Evolutionary conservation across 92 coral and sea anemone species (phyloP), one percentile per base, ranked within the genome.

Genomic region (Heliopora coerulea): DNA sequence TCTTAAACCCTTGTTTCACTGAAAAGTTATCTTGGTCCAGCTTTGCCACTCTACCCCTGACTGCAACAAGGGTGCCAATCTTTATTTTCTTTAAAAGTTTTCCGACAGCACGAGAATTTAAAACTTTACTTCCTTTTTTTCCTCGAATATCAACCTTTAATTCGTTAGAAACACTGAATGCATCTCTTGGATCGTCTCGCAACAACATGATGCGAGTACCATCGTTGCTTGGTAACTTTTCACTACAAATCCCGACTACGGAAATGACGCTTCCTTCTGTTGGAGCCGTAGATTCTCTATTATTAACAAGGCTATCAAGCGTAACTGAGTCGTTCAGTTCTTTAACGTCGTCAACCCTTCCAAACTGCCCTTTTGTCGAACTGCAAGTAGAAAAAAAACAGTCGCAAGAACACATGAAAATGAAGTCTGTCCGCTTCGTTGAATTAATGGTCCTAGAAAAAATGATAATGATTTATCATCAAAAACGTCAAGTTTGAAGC

Each of bases 21-120:
- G 82, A 63, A 12, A 32, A 15, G 29, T 68, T 65, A 12, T 21
- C 59, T 28, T 83, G 31, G 27, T 86, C 84, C 3, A 75, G 35
- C 21, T 31, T 44, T 30, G 83, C 75, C 59, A 88, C 82, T 44
- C 82, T 86, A 41, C 95, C 95, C 75, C 83, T 75, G 59, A 86
- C 77, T 23, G 62, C 37, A 0, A 72, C 62, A n/a, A 40, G 66
- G 24, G 81, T 80, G 39, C 90, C 79, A 17, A 59, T 72, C 52
- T 73, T 80, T 54, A 79, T 52, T 30, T 83, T 48, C 24, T 67
- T n/a, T 2, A 88, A 68, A 20, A 80, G 58, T 31, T 67, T 37
- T 23, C 33, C 59, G 29, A 85, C 30, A 3, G 44, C 80, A 67
- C 68, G 74, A 23, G 54, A 72, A 25, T 84, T 70, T 56, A 85